Conservation (phyloP, 2,797 vertebrate genomes). For the Clarias fuscus region DNA sequence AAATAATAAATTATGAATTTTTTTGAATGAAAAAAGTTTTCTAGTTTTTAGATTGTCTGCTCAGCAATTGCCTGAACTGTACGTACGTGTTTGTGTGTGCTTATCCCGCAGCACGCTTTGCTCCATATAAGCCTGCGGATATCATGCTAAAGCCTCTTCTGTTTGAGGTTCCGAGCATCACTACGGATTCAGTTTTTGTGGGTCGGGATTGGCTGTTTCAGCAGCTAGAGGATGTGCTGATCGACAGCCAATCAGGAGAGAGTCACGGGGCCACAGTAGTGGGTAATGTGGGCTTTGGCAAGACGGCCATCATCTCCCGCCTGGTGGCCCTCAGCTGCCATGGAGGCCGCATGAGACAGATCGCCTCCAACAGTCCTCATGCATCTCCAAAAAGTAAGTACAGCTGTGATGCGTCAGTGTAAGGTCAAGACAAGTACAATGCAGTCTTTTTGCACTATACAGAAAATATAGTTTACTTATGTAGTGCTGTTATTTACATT, state of each 20-base stretch:
- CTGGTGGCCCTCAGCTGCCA: slow-evolving; percentile 97
- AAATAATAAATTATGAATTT: too few species aligned
- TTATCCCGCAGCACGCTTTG: slow-evolving; percentile 80
- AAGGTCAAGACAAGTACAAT: background rate
- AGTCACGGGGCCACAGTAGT: slow-evolving; percentile 83
- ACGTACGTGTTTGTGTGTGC: slow-evolving; percentile 47
- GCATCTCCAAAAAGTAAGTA: slow-evolving; percentile 86
- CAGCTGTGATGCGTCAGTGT: background rate
- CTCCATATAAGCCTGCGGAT: slow-evolving; percentile 94
- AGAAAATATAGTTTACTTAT: background rate
- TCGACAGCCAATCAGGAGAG: slow-evolving; percentile 71
- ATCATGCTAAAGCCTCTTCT: slow-evolving; percentile 96
- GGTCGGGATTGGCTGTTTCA: slow-evolving; percentile 96
- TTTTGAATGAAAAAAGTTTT: background rate
- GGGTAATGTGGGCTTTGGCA: slow-evolving; percentile 94
- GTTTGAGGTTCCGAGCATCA: slow-evolving; percentile 98
- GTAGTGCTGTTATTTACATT: background rate
- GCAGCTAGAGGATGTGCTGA: slow-evolving; percentile 83
- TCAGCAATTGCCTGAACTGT: slow-evolving; percentile 4
- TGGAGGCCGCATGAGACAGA: slow-evolving; percentile 96
- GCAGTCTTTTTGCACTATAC: too few species aligned
- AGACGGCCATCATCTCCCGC: slow-evolving; percentile 92
- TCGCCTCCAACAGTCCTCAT: slow-evolving; percentile 89
- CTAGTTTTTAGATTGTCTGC: background rate
- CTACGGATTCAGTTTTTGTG: slow-evolving; percentile 95